Evolutionary conservation across 2,797 vertebrate species (phyloP).

Genomic region (Danio aesculapii): DNA sequence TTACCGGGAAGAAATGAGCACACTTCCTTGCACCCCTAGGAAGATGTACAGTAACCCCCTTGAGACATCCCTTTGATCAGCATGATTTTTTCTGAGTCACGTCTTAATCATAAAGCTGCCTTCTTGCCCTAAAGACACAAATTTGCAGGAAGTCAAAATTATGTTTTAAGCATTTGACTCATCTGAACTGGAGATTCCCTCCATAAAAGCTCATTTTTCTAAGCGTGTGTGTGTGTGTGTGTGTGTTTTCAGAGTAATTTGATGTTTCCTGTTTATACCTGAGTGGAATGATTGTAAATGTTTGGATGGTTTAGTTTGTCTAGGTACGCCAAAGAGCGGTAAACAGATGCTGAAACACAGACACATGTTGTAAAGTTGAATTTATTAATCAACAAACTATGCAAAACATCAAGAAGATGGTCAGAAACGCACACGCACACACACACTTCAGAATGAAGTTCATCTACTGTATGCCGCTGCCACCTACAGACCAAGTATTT

Average conservation of each 20-base stretch:
- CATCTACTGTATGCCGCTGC: slow-evolving; percentile 29
- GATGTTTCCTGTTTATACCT: slow-evolving; percentile 47
- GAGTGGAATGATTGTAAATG: slow-evolving; percentile 43
- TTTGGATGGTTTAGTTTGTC: slow-evolving; percentile 32
- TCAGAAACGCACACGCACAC: slow-evolving; percentile 4
- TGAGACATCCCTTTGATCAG: slow-evolving; percentile 35
- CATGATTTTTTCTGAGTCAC: slow-evolving; percentile 10
- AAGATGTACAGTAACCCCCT: slow-evolving; percentile 6
- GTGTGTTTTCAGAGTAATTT: slow-evolving; percentile 9
- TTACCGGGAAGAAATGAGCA: slow-evolving; percentile 31
- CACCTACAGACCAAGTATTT: slow-evolving; percentile 44
- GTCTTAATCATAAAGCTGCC: slow-evolving; percentile 42
- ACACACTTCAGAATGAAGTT: neutral
- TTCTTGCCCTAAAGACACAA: slow-evolving; percentile 14
- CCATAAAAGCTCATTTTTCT: neutral
- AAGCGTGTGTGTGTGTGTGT: neutral
- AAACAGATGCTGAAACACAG: slow-evolving; percentile 30
- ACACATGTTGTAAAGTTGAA: slow-evolving; percentile 31
- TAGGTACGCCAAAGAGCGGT: neutral
- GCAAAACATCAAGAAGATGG: slow-evolving; percentile 17
- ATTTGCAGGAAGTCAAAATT: slow-evolving; percentile 18
- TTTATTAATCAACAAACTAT: slow-evolving; percentile 24
- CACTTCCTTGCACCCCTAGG: slow-evolving; percentile 8
- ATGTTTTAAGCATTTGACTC: slow-evolving; percentile 29
- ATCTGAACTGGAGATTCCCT: slow-evolving; percentile 1